Evolutionary conservation across 53 echinoderm and acorn worm species (phyloP), one percentile per base, ranked within the genome.

Genomic region (Paracentrotus lividus): DNA sequence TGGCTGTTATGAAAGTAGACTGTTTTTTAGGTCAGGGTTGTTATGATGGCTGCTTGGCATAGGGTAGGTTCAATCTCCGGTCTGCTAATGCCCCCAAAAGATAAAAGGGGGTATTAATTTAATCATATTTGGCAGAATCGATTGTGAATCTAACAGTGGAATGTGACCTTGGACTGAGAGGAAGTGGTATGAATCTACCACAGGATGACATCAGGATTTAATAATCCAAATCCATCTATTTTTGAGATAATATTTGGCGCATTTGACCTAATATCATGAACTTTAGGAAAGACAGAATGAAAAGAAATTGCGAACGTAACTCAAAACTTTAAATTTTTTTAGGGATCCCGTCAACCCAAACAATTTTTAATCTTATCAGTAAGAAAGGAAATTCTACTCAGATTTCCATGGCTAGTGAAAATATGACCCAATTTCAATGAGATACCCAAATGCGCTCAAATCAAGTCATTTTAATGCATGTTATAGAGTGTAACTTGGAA

Each of bases 1-100:
- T 81, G 81, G 81, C 2, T 81, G 81, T n/a, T n/a, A n/a, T n/a
- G 23, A 27, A 81, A 47, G 42, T 2, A 81, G 81, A 81, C 23
- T 15, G 18, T 16, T 20, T 72, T 72, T 45, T 47, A 81, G 81
- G 81, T 81, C 81, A 81, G 40, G 72, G 72, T 38, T 72, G 72
- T 72, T 81, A 2, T 81, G 81, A 43, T 77, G 23, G 43, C 77
- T 77, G 77, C 21, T 5, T 45, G 47, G 81, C 81, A 45, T 47
- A 81, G n/a, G n/a, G n/a, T n/a, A n/a, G n/a, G 81, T 81, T 81
- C 81, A 81, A 81, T 47, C 81, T 81, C 81, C 81, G 81, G 47
- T 81, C 81, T 81, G 81, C 27, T 81, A 81, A 45, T 81, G 81
- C 44, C 81, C 81, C 3, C 81, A 12, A 24, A 45, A 43, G 44